phyloP scores from a whole-genome alignment of 2,797 vertebrate genomes.

The Gallinago stenura region DNA sequence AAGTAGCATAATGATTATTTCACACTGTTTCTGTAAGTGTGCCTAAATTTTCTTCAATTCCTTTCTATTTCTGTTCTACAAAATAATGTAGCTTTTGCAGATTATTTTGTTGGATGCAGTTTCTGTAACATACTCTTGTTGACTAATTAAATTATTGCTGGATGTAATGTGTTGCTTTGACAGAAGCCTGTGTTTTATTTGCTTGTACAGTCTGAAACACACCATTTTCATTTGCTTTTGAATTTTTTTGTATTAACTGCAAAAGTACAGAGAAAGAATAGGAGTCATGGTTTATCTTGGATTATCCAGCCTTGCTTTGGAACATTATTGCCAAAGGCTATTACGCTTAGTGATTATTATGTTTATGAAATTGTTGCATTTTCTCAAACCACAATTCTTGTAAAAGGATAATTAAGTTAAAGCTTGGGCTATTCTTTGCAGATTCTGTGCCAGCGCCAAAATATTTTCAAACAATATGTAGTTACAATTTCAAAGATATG shows the following conservation, averaged over 20 bases:
- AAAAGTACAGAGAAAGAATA: constrained; percentile 51
- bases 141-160: not conserved
- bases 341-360: constrained; percentile 49
- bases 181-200: constrained; percentile 23
- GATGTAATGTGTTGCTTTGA: not conserved
- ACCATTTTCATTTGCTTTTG: constrained; percentile 10
- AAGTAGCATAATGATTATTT: not conserved
- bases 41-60: not conserved
- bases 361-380: constrained; percentile 55
- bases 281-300: constrained; percentile 66
- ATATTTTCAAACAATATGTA: constrained; percentile 2
- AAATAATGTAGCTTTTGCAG: not conserved
- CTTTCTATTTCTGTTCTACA: constrained; percentile 5
- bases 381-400: constrained; percentile 68
- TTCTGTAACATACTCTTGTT: not conserved
- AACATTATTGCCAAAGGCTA: constrained; percentile 43
- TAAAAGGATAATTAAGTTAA: constrained; percentile 65
- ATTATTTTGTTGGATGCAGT: not conserved
- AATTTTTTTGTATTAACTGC: constrained; percentile 54
- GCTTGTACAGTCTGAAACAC: not conserved
- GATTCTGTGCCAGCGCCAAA: constrained; percentile 42
- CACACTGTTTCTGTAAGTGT: not conserved
- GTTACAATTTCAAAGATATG: constrained; percentile 21
- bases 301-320: constrained; percentile 50
- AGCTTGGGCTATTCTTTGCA: constrained; percentile 37